phyloP scores from a whole-genome alignment of 2,797 vertebrate species.

The Leptodactylus fallax region DNA sequence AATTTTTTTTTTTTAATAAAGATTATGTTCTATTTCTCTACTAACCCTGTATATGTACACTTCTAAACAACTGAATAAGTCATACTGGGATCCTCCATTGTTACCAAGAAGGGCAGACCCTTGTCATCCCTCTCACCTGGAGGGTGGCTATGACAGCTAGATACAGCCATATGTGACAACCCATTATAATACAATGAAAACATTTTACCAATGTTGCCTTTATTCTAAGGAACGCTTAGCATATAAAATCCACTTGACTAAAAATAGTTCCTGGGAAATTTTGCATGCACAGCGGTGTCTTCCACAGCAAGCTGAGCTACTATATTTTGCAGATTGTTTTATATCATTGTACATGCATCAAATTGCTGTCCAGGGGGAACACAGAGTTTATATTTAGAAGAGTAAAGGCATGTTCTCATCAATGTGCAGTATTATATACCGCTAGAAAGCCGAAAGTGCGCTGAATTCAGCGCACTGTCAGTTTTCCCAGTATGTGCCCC shows the following conservation, averaged over 20 bases:
- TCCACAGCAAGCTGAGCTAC: background rate
- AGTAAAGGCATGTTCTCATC: background rate
- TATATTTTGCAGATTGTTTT: conserved; percentile 11
- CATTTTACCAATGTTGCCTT: background rate
- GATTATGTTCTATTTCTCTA: no score
- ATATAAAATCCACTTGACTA: background rate
- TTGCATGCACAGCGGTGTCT: background rate
- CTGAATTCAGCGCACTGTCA: no score
- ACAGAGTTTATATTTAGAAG: background rate
- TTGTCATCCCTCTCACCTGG: background rate
- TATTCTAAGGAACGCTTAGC: background rate
- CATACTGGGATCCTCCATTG: no score
- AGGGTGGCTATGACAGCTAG: background rate
- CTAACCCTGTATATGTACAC: no score
- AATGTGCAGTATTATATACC: no score
- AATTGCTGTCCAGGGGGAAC: background rate
- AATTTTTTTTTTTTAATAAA: no score
- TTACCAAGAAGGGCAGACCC: background rate
- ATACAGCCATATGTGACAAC: background rate
- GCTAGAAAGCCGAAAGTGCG: no score
- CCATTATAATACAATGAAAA: background rate
- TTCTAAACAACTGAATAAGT: no score
- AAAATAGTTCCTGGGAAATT: background rate
- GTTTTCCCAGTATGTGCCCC: no score
- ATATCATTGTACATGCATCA: background rate